phyloP scores from a whole-genome alignment of 1,140 invertebrate genomes.

The Drosophila insularis region DNA sequence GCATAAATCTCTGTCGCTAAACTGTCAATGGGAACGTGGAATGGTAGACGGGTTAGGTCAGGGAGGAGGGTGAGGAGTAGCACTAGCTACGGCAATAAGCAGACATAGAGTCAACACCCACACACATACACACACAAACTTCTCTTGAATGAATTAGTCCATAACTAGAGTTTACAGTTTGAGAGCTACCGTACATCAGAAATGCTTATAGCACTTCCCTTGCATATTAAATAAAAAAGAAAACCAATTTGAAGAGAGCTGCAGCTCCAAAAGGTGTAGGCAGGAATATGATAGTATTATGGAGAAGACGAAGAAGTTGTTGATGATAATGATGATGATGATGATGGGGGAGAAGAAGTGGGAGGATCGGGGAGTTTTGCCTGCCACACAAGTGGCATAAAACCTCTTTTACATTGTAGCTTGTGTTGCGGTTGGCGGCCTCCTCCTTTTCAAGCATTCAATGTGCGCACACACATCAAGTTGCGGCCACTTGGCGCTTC shows the following conservation, averaged over 20 bases:
- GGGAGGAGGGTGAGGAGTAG: not conserved
- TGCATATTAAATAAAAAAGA: conserved; percentile 62
- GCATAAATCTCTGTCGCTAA: conserved; percentile 75
- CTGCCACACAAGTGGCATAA: conserved; percentile 52
- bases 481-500: conserved; percentile 63
- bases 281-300: not conserved
- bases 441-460: conserved; percentile 60
- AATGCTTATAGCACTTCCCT: conserved; percentile 11
- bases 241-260: not conserved
- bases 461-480: conserved; percentile 27
- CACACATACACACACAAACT: conserved; percentile 36
- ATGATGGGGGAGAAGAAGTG: not conserved
- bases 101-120: conserved; percentile 64
- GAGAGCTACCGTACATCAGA: conserved; percentile 55
- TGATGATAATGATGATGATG: too few relatives aligned
- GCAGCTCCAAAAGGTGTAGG: not conserved
- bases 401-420: conserved; percentile 8
- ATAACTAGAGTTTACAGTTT: conserved; percentile 69
- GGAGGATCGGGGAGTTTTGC: not conserved
- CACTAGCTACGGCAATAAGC: conserved; percentile 16
- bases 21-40: conserved; percentile 51
- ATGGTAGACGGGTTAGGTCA: conserved; percentile 17
- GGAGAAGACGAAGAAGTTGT: too few relatives aligned
- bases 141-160: conserved; percentile 66
- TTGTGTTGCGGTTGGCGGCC: conserved; percentile 21